Percentiles rank a stretch among this genome's conserved stretches.
These are phyloP conservation scores for Clavelina lepadiformis DNA, from an alignment of 23 tunicate species.

Conservation along the genomic window DNA sequence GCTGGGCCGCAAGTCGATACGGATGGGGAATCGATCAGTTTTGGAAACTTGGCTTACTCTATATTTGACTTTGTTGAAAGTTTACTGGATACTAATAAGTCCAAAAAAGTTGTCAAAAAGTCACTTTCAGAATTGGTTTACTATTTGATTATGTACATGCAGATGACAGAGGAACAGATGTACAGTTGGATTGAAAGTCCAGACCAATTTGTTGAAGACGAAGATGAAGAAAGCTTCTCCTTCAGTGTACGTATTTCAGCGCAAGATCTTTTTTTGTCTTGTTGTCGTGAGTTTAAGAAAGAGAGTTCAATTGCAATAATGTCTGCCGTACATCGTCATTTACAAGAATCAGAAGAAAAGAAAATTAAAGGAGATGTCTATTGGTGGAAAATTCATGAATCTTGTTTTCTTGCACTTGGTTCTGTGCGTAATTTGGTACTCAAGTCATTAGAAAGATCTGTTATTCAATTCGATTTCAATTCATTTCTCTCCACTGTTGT, in stretches of 20 bases:
- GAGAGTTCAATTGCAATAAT: slow-evolving; percentile 46
- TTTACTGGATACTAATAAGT: slow-evolving; percentile 40
- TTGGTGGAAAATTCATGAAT: slow-evolving; percentile 91
- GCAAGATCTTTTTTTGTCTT: slow-evolving; percentile 68
- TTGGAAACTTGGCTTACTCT: slow-evolving; percentile 60
- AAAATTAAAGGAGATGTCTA: slow-evolving; percentile 36
- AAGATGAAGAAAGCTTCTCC: slow-evolving; percentile 86
- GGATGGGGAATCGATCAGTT: slow-evolving; percentile 78
- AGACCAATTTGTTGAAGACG: slow-evolving; percentile 94
- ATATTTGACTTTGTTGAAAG: slow-evolving; percentile 70
- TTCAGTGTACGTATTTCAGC: slow-evolving; percentile 86
- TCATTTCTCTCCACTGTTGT: slow-evolving; percentile 59
- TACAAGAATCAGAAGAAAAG: slow-evolving; percentile 40
- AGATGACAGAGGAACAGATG: slow-evolving; percentile 77
- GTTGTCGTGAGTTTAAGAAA: slow-evolving; percentile 60
- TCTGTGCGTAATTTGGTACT: slow-evolving; percentile 49
- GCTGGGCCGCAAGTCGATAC: slow-evolving; percentile 52
- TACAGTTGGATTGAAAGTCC: slow-evolving; percentile 77
- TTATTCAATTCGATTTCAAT: slow-evolving; percentile 60
- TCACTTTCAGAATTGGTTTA: slow-evolving; percentile 68
- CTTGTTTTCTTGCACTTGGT: slow-evolving; percentile 69
- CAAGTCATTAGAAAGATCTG: slow-evolving; percentile 31
- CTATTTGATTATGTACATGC: slow-evolving; percentile 80
- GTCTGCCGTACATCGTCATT: slow-evolving; percentile 54
- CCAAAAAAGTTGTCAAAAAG: slow-evolving; percentile 49